Evolutionary conservation across 2,113 vertebrate species (phyloP), one percentile per base, ranked within the genome.

Genomic region (Condylura cristata): DNA sequence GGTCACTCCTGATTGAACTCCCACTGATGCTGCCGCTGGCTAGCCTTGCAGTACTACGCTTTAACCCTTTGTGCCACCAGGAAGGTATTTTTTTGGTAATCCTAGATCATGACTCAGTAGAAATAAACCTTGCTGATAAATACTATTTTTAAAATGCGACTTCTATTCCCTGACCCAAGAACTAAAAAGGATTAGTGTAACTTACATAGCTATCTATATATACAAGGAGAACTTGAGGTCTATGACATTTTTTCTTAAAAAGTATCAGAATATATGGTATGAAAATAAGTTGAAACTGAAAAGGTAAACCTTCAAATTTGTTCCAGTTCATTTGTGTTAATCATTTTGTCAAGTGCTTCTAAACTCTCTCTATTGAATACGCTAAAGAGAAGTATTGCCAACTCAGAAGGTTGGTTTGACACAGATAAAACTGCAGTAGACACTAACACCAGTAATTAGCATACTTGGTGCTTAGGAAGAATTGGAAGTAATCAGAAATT

Each of bases 401-500:
- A 39, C 2, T 34, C 16, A 74, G 46, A 56, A 89, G 13, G 7
- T 80, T 76, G 61, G 0, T 32, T 44, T 72, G 60, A 87, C 28
- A 66, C 34, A 51, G 86, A 51, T 60, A 76, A 93, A 89, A 71
- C 12, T 76, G 58, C 37, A 65, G 37, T 51, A 34, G 72, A 58
- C 11, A 3, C 24, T 28, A 87, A 75, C 4, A 80, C 12, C 5
- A 48, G 53, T 91, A 76, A 88, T 92, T 86, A 89, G 13, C 51
- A 46, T 46, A 83, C 71, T 72, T 87, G 80, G 39, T 72, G 34
- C 66, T 85, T 90, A 53, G 14, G 11, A 91, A 76, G 65, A 78
- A 84, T 90, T 58, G 80, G 85, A 94, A 90, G 71, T 90, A 90
- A 89, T 97, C 89, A 86, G 32, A 87, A 94, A 74, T 28, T 68